phyloP scores from a whole-genome alignment of 1,140 invertebrate species.

The Saccostrea echinata region DNA sequence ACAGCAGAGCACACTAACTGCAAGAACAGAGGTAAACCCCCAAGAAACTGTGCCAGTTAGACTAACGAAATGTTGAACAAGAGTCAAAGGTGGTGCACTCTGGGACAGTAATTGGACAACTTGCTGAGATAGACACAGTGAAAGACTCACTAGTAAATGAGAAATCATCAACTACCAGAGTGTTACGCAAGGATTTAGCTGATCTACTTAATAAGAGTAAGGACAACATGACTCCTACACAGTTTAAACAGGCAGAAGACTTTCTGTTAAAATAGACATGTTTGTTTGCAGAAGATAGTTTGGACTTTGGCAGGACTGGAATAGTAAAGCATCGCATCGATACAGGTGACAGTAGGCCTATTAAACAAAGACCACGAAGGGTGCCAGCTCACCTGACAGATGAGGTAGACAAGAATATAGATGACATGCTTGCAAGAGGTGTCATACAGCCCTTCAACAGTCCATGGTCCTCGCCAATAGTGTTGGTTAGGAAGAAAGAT shows the following conservation, averaged over 20 bases:
- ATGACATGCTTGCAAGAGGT: neutral
- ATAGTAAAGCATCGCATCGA: neutral
- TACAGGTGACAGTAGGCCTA: too few species aligned
- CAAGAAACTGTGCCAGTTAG: neutral
- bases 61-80: neutral
- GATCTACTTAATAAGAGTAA: neutral
- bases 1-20: neutral
- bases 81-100: neutral
- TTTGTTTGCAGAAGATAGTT: neutral
- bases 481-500: neutral
- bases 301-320: neutral
- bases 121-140: neutral
- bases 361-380: too few species aligned
- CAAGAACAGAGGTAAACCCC: neutral
- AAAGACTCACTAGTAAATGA: neutral
- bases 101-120: neutral
- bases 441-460: neutral
- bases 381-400: too few species aligned
- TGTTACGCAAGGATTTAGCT: neutral
- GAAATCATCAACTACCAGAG: neutral
- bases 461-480: neutral
- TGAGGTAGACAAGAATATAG: too few species aligned
- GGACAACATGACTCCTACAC: neutral
- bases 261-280: neutral
- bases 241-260: neutral